Conservation (phyloP, 2,888 invertebrate species). For the Synergus itoensis region DNA sequence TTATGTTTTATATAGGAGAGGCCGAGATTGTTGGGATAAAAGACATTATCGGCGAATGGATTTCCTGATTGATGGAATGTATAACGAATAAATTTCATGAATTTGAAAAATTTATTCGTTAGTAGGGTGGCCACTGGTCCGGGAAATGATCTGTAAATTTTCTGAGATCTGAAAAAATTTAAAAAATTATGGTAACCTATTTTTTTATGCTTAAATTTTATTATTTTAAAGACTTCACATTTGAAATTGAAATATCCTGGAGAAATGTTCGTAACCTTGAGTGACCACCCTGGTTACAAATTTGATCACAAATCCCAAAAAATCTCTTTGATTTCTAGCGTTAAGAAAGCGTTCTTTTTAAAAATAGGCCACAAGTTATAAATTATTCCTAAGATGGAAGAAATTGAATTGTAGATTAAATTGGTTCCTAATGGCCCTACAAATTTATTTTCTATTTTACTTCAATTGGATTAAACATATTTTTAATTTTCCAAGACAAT, state of each 20-base stretch:
- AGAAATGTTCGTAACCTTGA: no score
- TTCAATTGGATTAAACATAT: background rate
- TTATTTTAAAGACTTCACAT: background rate
- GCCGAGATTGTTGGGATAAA: constrained; percentile 92
- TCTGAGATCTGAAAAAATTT: background rate
- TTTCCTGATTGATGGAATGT: constrained; percentile 93
- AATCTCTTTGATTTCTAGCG: no score
- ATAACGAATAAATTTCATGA: constrained; percentile 83
- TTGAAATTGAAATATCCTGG: no score
- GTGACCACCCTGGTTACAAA: no score
- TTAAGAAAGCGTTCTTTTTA: no score
- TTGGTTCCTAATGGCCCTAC: no score
- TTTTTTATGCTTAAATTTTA: background rate
- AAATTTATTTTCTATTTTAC: background rate
- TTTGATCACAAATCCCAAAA: no score
- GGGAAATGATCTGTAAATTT: background rate
- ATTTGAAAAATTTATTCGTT: background rate
- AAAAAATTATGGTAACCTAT: no score
- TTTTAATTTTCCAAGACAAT: background rate
- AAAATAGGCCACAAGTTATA: no score
- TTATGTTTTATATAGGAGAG: constrained; percentile 84
- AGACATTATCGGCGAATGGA: constrained; percentile 93
- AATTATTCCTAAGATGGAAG: no score
- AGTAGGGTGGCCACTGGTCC: no score
- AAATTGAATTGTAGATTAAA: no score